Percentiles rank a stretch among this genome's conserved stretches.
Conservation (phyloP, 2,888 invertebrate genomes). For the Amblyteles armatorius region DNA sequence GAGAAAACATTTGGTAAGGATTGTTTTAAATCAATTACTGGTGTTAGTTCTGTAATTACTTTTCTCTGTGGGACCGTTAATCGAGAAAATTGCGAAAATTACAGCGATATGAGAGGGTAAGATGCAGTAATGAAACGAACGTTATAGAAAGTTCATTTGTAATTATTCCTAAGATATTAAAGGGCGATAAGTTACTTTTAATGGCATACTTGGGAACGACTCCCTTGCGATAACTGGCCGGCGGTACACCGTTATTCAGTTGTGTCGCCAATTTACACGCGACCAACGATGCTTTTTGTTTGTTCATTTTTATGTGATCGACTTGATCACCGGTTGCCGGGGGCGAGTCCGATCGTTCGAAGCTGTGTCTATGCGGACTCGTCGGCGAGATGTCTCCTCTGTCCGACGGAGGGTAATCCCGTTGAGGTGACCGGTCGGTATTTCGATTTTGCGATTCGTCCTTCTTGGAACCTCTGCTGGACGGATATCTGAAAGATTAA, state of each 20-base stretch:
- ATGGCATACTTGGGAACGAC: slow-evolving; percentile 82
- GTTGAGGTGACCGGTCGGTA: slow-evolving; percentile 29
- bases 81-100: neutral
- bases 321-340: slow-evolving; percentile 61
- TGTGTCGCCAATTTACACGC: slow-evolving; percentile 75
- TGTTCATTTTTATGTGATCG: slow-evolving; percentile 76
- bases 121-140: neutral
- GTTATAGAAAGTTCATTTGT: neutral
- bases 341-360: slow-evolving; percentile 56
- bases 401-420: slow-evolving; percentile 63
- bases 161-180: slow-evolving; percentile 22
- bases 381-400: slow-evolving; percentile 68
- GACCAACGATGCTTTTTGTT: slow-evolving; percentile 72
- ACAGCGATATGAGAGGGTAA: neutral
- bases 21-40: neutral
- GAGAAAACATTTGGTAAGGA: neutral
- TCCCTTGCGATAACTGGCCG: slow-evolving; percentile 84
- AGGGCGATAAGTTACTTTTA: slow-evolving; percentile 64
- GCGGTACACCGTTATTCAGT: slow-evolving; percentile 72
- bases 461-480: slow-evolving; percentile 70
- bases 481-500: slow-evolving; percentile 76
- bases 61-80: neutral
- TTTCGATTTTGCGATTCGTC: slow-evolving; percentile 29
- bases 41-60: neutral
- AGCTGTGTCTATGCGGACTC: slow-evolving; percentile 49